Base-by-base conservation (phyloP, 1,140 invertebrate species). In the Trichoplusia ni region DNA sequence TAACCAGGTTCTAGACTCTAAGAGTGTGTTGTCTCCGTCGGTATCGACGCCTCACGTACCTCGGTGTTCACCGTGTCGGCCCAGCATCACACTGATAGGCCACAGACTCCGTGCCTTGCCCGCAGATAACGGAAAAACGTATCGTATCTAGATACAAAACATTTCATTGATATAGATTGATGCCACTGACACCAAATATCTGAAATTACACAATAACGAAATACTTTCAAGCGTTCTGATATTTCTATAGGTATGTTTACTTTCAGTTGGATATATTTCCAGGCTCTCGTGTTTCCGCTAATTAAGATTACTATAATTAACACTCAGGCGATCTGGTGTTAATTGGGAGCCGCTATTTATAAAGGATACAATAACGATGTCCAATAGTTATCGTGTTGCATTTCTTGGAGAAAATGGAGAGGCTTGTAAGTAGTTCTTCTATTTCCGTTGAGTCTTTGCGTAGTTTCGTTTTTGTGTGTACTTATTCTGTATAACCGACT, bases 71-170 rank as follows among this genome's bases (percentile, higher is more conserved):
- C 42, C 18, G 13, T 5, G 18, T 33, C 64, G 23, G 31, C 25
- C 61, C 64, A 73, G 49, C 67, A 67, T 73, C 61, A 47, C 58
- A 73, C 67, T 73, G 58, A 56, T 29, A 47, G n/a, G 8, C 5
- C 21, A 47, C 37, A 9, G 37, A 49, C 16, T 21, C 53, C 9
- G 61, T 44, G 25, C 18, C 47, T 29, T 53, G 58, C 53, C 13
- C 4, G 33, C 4, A 59, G 63, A 65, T 65, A 65, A 58, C 54
- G 9, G 6, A 27, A 0, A 31, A 14, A 51, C 11, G 25, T 21
- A 33, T 16, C 11, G 18, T 16, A 6, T 21, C 11, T 9, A 14
- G 25, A 31, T 16, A 13, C 29, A 3, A 47, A 25, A 6, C 19
- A 27, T 27, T 27, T n/a, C 23, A 47, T 47, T 13, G 11, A 1